A percentile compares a stretch with the other conserved stretches of the same genome.
Conservation (phyloP, 2,113 vertebrate species). For the Lepus americanus region DNA sequence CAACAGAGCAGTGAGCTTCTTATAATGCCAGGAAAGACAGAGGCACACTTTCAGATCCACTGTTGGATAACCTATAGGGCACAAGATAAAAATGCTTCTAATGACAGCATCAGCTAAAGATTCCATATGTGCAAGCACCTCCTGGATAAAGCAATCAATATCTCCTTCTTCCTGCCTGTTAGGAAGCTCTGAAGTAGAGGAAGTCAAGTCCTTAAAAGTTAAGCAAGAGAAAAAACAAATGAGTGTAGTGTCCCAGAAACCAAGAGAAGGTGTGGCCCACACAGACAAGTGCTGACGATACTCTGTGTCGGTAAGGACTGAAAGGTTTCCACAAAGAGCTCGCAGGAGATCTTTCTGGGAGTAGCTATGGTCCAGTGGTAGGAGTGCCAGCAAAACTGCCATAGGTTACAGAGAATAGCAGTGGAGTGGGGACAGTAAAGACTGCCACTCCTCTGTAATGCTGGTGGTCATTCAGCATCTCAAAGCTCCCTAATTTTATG, state of each 20-base stretch:
- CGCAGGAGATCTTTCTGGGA: neutral
- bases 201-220: neutral
- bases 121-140: neutral
- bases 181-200: neutral
- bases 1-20: neutral
- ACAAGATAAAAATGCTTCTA: neutral
- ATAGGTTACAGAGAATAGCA: neutral
- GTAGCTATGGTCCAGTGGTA: neutral
- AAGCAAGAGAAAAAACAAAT: constrained; percentile 11
- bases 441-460: neutral
- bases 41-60: neutral
- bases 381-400: neutral
- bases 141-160: neutral
- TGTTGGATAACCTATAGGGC: neutral
- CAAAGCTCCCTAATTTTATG: neutral
- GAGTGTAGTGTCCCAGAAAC: neutral
- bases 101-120: neutral
- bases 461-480: neutral
- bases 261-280: neutral
- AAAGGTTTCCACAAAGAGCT: neutral
- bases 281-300: no score
- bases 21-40: neutral
- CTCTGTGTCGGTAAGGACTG: neutral
- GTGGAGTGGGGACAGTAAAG: neutral
- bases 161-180: neutral